Evolutionary conservation across 1,140 invertebrate genomes (phyloP).

Genomic region (Heliconius nattereri): DNA sequence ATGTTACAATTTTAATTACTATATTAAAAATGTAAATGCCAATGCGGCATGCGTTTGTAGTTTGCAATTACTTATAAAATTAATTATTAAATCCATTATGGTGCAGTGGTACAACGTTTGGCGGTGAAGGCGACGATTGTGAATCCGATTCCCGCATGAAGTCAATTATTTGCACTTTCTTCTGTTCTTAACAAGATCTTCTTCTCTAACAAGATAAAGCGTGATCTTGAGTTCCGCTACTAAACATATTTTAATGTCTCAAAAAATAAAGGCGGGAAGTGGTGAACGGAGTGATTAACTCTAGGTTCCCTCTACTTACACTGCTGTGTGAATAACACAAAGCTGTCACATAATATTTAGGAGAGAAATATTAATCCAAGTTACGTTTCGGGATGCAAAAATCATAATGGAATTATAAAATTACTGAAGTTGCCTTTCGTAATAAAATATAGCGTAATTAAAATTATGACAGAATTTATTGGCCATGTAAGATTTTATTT

Average conservation of each 20-base stretch:
- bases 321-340: background rate
- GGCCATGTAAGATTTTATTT: background rate
- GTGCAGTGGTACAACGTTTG: background rate
- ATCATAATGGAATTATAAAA: slow-evolving; percentile 12
- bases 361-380: background rate
- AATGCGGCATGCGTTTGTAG: background rate
- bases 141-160: no score
- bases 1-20: background rate
- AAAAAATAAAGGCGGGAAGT: no score
- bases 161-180: no score
- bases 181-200: no score
- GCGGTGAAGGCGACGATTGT: no score
- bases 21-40: background rate
- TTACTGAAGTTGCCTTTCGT: background rate
- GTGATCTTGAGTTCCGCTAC: background rate
- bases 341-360: background rate
- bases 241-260: background rate
- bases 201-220: background rate
- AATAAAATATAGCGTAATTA: background rate
- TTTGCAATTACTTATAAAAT: background rate
- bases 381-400: background rate
- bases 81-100: background rate
- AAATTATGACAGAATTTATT: slow-evolving; percentile 3
- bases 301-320: no score
- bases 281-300: no score